These are phyloP conservation scores for Tonatia bakeri DNA, from an alignment of 2,113 vertebrate genomes.

Conservation along the genomic window DNA sequence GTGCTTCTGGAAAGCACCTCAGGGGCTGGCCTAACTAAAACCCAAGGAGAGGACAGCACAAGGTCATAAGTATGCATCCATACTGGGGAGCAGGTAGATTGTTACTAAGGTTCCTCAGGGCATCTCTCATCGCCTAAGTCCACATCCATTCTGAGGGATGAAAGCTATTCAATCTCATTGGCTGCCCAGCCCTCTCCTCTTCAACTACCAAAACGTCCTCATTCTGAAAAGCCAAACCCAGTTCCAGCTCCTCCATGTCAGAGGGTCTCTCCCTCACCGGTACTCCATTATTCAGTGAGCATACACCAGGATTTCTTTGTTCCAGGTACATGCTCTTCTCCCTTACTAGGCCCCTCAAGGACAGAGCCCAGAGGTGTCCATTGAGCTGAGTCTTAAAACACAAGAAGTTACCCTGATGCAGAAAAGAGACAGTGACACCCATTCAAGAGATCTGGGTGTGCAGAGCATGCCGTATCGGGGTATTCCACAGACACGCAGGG, in stretches of 20 bases:
- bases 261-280: too few species aligned
- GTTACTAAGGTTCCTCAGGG: neutral
- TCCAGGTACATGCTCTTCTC: neutral
- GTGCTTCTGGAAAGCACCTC: neutral
- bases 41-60: neutral
- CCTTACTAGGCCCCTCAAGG: neutral
- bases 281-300: neutral
- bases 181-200: neutral
- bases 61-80: neutral
- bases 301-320: neutral
- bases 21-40: neutral
- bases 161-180: neutral
- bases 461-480: neutral
- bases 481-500: neutral
- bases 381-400: neutral
- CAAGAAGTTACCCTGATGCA: neutral
- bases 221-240: neutral
- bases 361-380: neutral
- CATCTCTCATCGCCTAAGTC: neutral
- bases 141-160: neutral
- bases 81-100: neutral
- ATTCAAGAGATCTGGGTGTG: neutral
- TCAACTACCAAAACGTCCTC: neutral
- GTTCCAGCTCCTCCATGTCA: neutral
- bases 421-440: neutral